Conservation (phyloP, 2,888 invertebrate genomes). For the Lamellibrachia columna region DNA sequence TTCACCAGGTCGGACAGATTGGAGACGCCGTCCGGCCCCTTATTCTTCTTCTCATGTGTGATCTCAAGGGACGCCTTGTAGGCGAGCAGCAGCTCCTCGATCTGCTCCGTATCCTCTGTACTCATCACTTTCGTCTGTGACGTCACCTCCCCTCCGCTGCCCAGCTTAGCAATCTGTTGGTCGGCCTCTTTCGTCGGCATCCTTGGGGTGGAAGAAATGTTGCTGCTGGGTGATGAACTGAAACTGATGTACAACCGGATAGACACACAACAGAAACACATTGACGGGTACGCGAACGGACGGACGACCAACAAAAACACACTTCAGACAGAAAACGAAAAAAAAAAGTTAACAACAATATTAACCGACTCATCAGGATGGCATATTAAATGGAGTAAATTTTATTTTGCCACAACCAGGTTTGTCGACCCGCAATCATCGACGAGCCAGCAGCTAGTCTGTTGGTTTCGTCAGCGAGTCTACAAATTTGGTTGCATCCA, state of each 20-base stretch:
- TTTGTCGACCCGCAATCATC: neutral
- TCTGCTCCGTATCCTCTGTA: conserved; percentile 55
- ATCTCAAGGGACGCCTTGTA: conserved; percentile 63
- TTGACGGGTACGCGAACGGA: neutral
- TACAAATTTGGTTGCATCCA: neutral
- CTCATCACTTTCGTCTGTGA: conserved; percentile 31
- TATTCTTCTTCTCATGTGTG: conserved; percentile 35
- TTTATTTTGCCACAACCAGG: neutral
- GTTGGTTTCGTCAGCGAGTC: neutral
- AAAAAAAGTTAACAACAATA: neutral
- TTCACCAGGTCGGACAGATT: conserved; percentile 63
- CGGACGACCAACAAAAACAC: neutral
- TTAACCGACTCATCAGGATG: neutral
- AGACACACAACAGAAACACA: neutral
- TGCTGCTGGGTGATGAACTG: conserved; percentile 1
- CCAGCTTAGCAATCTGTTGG: neutral
- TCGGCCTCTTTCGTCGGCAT: conserved; percentile 25
- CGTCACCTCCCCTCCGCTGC: conserved; percentile 24
- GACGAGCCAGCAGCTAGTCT: neutral
- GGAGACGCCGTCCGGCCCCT: neutral
- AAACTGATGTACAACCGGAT: neutral
- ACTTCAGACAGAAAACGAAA: neutral
- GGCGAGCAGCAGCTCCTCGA: conserved; percentile 60
- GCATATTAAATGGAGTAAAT: neutral
- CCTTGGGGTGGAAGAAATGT: conserved; percentile 27